phyloP scores from a whole-genome alignment of 2,888 invertebrate species.

The Drosophila prolongata region DNA sequence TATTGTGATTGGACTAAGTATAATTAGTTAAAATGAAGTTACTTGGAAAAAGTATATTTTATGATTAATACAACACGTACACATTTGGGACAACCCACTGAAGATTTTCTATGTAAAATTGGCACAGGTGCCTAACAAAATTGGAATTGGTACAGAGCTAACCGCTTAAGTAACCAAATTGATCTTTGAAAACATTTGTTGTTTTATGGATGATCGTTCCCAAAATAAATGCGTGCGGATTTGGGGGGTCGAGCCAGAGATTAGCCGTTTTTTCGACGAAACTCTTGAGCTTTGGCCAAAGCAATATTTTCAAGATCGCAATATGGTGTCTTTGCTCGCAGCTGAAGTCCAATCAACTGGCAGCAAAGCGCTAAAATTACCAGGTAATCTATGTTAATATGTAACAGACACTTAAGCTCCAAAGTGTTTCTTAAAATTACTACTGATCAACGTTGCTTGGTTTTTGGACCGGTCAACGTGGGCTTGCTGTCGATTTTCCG shows the following conservation, averaged over 20 bases:
- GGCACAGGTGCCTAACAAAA: not conserved
- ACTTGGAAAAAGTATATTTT: too few relatives aligned
- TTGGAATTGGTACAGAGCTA: constrained; percentile 4
- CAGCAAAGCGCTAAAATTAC: constrained; percentile 12
- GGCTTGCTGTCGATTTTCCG: constrained; percentile 17
- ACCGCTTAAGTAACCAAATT: constrained; percentile 2
- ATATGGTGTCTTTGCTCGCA: constrained; percentile 17
- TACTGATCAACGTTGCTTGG: constrained; percentile 24
- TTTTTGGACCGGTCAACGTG: constrained; percentile 18
- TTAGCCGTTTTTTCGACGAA: constrained; percentile 2
- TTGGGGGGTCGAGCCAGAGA: constrained; percentile 7
- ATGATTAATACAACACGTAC: too few relatives aligned
- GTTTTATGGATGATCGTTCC: constrained; percentile 8
- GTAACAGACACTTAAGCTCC: constrained; percentile 9
- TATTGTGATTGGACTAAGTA: not conserved
- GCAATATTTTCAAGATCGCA: constrained; percentile 10
- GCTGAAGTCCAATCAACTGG: constrained; percentile 16
- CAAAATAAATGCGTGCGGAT: constrained; percentile 2
- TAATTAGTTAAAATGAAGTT: too few relatives aligned
- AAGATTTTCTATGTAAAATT: too few relatives aligned
- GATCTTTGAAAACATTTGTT: not conserved
- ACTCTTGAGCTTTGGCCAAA: constrained; percentile 1
- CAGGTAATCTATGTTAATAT: constrained; percentile 36
- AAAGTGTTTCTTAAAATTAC: constrained; percentile 19
- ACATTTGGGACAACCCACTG: too few relatives aligned